Evolutionary conservation across 2,888 invertebrate genomes (phyloP).

Genomic region (Heliconius hortense): DNA sequence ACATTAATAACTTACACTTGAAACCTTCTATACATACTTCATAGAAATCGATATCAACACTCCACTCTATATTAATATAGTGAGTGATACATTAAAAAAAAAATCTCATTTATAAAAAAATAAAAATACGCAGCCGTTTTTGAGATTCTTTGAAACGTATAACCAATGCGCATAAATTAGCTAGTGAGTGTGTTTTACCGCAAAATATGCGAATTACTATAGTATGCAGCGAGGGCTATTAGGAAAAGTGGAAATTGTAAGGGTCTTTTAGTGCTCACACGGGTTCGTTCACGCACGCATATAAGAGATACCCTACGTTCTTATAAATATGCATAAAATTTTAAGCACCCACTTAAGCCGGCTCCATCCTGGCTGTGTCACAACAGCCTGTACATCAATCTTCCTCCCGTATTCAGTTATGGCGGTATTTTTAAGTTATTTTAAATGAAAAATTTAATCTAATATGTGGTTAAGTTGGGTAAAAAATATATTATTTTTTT

Average conservation of each 20-base stretch:
- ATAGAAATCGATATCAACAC: conserved; percentile 4
- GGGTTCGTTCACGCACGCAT: conserved; percentile 49
- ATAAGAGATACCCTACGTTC: conserved; percentile 36
- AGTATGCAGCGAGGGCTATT: conserved; percentile 59
- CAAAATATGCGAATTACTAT: conserved; percentile 66
- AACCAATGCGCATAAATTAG: conserved; percentile 71
- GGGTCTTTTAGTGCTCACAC: conserved; percentile 50
- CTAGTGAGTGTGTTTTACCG: conserved; percentile 59
- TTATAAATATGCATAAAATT: conserved; percentile 40
- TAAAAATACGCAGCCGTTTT: conserved; percentile 40
- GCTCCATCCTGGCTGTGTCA: conserved; percentile 17
- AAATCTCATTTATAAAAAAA: conserved; percentile 23
- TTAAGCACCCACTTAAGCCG: conserved; percentile 32
- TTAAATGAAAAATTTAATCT: neutral
- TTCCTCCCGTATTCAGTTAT: conserved; percentile 11
- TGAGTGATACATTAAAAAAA: conserved; percentile 17
- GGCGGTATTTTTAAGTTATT: neutral
- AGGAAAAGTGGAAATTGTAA: conserved; percentile 63
- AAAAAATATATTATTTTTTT: neutral
- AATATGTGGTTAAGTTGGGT: neutral
- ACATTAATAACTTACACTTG: neutral
- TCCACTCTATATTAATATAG: conserved; percentile 1
- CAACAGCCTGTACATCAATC: conserved; percentile 18
- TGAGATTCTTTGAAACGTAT: conserved; percentile 57
- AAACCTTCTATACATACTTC: neutral